phyloP scores from a whole-genome alignment of 2,113 vertebrate species.

The Pogonocichla stellata region DNA sequence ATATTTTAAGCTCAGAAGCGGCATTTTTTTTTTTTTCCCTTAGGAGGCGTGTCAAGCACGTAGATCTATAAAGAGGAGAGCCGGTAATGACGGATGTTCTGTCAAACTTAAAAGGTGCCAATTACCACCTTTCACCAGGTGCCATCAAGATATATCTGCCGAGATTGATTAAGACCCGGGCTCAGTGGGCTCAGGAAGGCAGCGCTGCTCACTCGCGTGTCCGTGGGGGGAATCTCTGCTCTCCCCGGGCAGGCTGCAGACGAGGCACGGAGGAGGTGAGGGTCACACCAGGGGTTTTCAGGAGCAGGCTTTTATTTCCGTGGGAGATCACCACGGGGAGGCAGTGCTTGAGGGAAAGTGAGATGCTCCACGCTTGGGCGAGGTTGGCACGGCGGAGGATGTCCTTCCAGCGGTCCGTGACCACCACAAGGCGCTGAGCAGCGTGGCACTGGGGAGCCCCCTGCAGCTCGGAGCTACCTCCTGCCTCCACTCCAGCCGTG shows the following conservation, averaged over 20 bases:
- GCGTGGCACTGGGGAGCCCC: background rate
- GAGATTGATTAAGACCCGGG: background rate
- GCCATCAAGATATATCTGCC: background rate
- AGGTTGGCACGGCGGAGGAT: background rate
- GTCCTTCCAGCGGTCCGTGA: background rate
- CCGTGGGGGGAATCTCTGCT: background rate
- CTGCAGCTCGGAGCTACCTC: background rate
- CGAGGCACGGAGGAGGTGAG: background rate
- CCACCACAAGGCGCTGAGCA: background rate
- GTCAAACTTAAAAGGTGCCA: slow-evolving; percentile 51
- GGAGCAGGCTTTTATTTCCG: background rate
- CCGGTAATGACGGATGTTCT: slow-evolving; percentile 33
- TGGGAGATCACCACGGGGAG: background rate
- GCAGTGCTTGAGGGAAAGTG: too few relatives aligned
- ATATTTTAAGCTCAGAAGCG: slow-evolving; percentile 6
- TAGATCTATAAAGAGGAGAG: background rate
- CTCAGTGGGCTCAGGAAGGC: background rate
- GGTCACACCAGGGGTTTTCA: background rate
- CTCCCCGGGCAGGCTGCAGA: background rate
- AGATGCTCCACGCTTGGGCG: background rate
- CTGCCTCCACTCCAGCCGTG: background rate
- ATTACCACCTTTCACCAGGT: slow-evolving; percentile 16
- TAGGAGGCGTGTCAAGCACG: slow-evolving; percentile 34
- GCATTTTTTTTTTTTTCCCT: background rate
- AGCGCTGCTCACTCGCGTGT: background rate